Percentiles rank a stretch among this genome's conserved stretches.
Conservation (phyloP, 2,888 invertebrate species). For the Ochlodes sylvanus region DNA sequence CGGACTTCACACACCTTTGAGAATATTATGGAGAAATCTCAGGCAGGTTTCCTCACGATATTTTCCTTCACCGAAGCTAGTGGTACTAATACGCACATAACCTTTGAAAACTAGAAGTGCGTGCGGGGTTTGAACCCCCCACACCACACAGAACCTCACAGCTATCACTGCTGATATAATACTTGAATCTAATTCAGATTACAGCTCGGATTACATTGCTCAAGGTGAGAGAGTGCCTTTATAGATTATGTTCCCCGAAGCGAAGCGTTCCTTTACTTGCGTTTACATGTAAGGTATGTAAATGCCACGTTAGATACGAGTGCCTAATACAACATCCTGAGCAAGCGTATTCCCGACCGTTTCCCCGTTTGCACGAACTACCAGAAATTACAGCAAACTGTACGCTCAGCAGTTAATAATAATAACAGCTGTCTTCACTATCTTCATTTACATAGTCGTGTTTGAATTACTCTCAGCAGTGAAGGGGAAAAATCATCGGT, state of each 20-base stretch:
- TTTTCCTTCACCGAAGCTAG: too few species aligned
- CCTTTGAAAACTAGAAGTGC: too few species aligned
- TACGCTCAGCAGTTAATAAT: constrained; percentile 28
- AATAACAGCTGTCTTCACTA: constrained; percentile 22
- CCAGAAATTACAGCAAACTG: constrained; percentile 29
- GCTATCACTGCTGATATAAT: too few species aligned
- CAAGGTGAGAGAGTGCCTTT: too few species aligned
- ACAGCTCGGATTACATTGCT: too few species aligned
- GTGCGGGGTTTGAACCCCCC: too few species aligned
- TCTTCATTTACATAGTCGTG: constrained; percentile 31
- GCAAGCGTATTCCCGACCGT: constrained; percentile 5
- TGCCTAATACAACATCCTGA: constrained; percentile 11
- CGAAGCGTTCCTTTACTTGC: not conserved
- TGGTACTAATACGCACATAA: too few species aligned
- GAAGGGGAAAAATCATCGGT: constrained; percentile 2
- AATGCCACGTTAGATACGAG: constrained; percentile 7
- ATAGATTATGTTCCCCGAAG: not conserved
- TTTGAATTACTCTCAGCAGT: constrained; percentile 15
- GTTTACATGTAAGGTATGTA: constrained; percentile 5
- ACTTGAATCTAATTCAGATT: too few species aligned
- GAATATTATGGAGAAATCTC: too few species aligned
- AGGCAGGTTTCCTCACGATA: too few species aligned
- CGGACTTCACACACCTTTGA: too few species aligned
- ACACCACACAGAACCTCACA: too few species aligned
- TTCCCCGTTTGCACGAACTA: constrained; percentile 13